Percentiles rank a stretch among this genome's conserved stretches.
Conservation (phyloP, 2,113 vertebrate species). For the Triplophysa tibetana region DNA sequence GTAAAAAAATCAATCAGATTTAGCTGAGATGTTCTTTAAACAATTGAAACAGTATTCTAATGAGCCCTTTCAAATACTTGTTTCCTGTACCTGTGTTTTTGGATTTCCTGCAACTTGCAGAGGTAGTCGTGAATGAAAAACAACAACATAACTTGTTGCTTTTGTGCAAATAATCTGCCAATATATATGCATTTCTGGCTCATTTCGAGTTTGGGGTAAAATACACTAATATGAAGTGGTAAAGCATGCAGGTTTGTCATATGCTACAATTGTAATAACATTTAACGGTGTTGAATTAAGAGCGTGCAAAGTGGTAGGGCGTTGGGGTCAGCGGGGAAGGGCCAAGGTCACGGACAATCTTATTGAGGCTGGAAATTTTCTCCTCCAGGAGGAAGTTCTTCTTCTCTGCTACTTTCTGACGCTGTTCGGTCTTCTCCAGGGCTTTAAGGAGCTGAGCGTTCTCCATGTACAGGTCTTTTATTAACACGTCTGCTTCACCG, state of each 20-base stretch:
- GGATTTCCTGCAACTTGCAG: not conserved
- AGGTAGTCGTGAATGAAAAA: not conserved
- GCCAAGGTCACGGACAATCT: slow-evolving; percentile 86
- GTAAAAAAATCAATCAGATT: not conserved
- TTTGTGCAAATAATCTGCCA: not conserved
- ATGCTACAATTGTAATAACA: not conserved
- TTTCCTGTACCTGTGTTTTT: not conserved
- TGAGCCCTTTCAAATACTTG: not conserved
- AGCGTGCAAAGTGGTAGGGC: slow-evolving; percentile 65
- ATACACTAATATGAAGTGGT: not conserved
- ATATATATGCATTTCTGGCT: not conserved
- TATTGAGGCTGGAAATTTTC: slow-evolving; percentile 90
- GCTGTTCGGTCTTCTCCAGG: slow-evolving; percentile 84
- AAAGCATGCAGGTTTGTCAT: no score
- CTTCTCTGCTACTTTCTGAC: slow-evolving; percentile 85
- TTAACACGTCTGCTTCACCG: slow-evolving; percentile 80
- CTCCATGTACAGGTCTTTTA: slow-evolving; percentile 91
- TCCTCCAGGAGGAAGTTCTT: slow-evolving; percentile 92
- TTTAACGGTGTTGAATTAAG: not conserved
- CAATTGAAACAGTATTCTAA: not conserved
- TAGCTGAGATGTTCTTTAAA: not conserved
- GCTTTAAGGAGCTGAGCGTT: slow-evolving; percentile 87
- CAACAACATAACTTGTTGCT: not conserved
- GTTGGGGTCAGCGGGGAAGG: slow-evolving; percentile 67
- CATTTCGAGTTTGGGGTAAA: not conserved